phyloP scores from a whole-genome alignment of 2,888 invertebrate genomes.

The Sialis fuliginosa region DNA sequence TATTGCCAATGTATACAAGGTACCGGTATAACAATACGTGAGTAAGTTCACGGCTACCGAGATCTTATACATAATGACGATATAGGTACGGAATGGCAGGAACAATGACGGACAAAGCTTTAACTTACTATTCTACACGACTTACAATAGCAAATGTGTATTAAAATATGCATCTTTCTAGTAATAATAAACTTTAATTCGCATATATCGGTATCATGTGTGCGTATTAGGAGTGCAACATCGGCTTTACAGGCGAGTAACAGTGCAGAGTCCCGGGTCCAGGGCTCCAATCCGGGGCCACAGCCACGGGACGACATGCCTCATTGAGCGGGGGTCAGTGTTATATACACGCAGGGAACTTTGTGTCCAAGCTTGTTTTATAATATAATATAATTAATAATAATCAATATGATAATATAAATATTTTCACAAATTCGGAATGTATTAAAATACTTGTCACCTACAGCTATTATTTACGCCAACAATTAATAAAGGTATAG shows the following conservation, averaged over 20 bases:
- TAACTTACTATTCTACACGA: neutral
- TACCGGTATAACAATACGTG: no score
- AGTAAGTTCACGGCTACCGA: no score
- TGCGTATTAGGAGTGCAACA: neutral
- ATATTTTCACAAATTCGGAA: slow-evolving; percentile 7
- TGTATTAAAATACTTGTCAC: slow-evolving; percentile 7
- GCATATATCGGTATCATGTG: neutral
- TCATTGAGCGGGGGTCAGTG: slow-evolving; percentile 2
- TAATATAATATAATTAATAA: neutral
- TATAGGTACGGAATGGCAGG: slow-evolving; percentile 20
- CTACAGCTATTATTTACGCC: slow-evolving; percentile 5
- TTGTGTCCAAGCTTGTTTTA: slow-evolving; percentile 1
- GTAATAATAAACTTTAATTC: neutral
- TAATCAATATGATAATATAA: slow-evolving; percentile 1
- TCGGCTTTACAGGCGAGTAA: no score
- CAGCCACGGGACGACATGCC: no score
- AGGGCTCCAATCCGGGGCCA: no score
- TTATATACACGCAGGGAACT: slow-evolving; percentile 3
- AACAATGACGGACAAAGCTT: slow-evolving; percentile 29
- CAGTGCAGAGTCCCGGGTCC: no score
- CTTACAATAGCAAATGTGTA: neutral
- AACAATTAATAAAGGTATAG: slow-evolving; percentile 7
- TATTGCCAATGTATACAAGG: no score
- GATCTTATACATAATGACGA: neutral
- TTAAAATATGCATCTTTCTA: neutral